phyloP scores from a whole-genome alignment of 2,888 invertebrate species.

The Sclerodermus sp. region DNA sequence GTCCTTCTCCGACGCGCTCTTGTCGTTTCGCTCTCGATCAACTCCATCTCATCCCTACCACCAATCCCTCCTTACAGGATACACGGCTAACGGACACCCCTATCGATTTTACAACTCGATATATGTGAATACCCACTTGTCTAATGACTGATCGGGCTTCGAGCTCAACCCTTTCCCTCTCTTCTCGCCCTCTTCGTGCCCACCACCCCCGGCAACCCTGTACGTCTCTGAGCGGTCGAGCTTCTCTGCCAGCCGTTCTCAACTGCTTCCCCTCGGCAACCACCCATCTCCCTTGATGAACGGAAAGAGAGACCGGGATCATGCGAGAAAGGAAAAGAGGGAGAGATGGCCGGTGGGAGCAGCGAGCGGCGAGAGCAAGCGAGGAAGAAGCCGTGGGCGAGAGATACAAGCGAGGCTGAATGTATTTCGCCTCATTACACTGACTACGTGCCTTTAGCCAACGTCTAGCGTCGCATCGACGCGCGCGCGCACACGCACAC shows the following conservation, averaged over 20 bases:
- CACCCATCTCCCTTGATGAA: conserved; percentile 12
- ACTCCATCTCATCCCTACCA: conserved; percentile 49
- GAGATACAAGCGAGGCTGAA: conserved; percentile 26
- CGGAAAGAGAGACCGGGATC: conserved; percentile 7
- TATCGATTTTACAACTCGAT: conserved; percentile 59
- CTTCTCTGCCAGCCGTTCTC: conserved; percentile 31
- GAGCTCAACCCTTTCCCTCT: conserved; percentile 50
- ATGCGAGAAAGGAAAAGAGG: too few relatives aligned
- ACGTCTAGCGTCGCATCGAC: conserved; percentile 39
- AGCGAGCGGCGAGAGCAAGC: neutral
- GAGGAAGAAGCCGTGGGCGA: neutral
- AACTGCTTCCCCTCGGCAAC: conserved; percentile 10
- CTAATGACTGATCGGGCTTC: conserved; percentile 58
- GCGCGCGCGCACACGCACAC: conserved; percentile 32
- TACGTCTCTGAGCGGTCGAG: conserved; percentile 25
- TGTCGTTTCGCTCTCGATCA: conserved; percentile 20
- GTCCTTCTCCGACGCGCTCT: neutral
- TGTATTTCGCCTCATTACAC: conserved; percentile 51
- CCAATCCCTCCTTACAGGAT: conserved; percentile 51
- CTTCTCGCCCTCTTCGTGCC: conserved; percentile 14
- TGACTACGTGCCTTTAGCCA: conserved; percentile 40
- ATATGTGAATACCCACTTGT: conserved; percentile 58
- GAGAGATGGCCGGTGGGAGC: neutral
- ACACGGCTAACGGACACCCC: conserved; percentile 57
- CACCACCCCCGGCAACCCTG: conserved; percentile 21